Evolutionary conservation across 2,888 invertebrate genomes (phyloP).

Genomic region (Leptopilina drosophilae): DNA sequence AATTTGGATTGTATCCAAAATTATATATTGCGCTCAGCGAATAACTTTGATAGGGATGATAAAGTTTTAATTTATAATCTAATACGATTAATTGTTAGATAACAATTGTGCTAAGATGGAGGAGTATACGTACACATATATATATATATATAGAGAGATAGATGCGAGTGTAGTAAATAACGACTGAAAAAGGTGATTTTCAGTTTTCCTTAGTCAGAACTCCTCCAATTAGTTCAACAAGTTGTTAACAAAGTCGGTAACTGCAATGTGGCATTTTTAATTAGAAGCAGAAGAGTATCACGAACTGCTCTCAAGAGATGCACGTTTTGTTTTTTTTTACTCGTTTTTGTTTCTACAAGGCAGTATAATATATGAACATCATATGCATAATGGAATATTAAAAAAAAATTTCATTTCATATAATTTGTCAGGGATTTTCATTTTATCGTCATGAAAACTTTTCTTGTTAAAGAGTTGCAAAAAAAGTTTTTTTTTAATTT

Average conservation of each 20-base stretch:
- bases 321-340: not conserved
- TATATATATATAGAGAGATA: too few relatives aligned
- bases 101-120: not conserved
- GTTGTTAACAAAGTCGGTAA: not conserved
- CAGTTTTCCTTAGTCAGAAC: not conserved
- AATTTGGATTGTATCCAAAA: slow-evolving; percentile 10
- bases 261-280: not conserved
- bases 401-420: not conserved
- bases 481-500: too few relatives aligned
- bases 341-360: too few relatives aligned
- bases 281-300: not conserved
- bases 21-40: not conserved
- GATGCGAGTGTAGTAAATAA: too few relatives aligned
- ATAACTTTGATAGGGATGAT: not conserved
- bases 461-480: too few relatives aligned
- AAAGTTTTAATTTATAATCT: not conserved
- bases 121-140: too few relatives aligned
- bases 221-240: slow-evolving; percentile 1
- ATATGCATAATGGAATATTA: not conserved
- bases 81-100: not conserved
- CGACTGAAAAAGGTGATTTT: not conserved
- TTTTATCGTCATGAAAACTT: too few relatives aligned
- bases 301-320: not conserved
- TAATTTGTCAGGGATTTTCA: too few relatives aligned
- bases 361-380: not conserved